Evolutionary conservation across 2,113 vertebrate genomes (phyloP).

Genomic region (Prietella phreatophila): DNA sequence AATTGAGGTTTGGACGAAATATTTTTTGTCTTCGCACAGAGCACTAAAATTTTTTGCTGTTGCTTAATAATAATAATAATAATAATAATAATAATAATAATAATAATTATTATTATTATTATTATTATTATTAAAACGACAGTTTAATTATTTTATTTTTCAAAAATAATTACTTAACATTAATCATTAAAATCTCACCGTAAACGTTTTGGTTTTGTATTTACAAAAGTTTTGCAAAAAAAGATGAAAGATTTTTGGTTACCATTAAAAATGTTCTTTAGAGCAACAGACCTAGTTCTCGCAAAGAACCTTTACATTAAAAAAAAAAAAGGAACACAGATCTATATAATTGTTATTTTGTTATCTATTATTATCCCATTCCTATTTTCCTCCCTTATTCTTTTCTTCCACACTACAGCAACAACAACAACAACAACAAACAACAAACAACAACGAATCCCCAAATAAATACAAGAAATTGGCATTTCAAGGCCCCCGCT

Average conservation of each 20-base stretch:
- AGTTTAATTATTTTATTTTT: too few relatives aligned
- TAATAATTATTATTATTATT: too few relatives aligned
- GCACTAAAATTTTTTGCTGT: neutral
- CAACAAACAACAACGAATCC: neutral
- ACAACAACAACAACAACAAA: neutral
- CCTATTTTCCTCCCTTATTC: neutral
- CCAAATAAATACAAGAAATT: neutral
- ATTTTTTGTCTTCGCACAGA: neutral
- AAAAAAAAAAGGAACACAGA: neutral
- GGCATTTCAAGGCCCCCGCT: neutral
- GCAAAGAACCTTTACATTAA: neutral
- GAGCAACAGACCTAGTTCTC: neutral
- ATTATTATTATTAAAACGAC: too few relatives aligned
- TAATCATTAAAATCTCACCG: neutral
- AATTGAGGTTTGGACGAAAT: neutral
- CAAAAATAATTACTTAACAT: neutral
- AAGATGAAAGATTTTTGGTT: neutral
- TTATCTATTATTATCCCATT: neutral
- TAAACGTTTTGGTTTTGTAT: too few relatives aligned
- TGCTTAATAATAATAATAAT: neutral
- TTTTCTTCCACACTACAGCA: neutral
- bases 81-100: neutral
- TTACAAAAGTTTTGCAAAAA: neutral
- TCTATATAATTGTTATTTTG: neutral
- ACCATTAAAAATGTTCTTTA: too few relatives aligned